A percentile compares a stretch with the other conserved stretches of the same genome.
Evolutionary conservation across 2,797 vertebrate species (phyloP).

Genomic region (Dromococcyx pavoninus): DNA sequence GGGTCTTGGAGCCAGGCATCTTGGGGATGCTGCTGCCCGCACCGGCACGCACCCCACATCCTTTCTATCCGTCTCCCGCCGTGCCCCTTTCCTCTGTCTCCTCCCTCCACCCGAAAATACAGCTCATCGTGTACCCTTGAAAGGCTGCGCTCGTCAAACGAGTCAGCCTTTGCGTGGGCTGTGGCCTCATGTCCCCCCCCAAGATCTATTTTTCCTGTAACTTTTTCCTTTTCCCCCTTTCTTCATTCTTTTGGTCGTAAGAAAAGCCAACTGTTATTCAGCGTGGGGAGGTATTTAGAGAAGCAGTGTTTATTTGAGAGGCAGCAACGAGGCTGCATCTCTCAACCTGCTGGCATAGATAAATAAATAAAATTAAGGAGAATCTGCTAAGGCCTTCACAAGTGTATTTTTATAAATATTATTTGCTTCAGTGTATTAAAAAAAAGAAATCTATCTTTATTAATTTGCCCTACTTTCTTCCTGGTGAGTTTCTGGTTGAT

Average conservation of each 20-base stretch:
- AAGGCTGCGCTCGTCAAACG: constrained; percentile 29
- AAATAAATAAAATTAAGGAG: not conserved
- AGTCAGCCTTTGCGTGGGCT: constrained; percentile 39
- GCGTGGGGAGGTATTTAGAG: not conserved
- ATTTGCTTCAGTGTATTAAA: constrained; percentile 9
- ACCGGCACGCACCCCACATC: not conserved
- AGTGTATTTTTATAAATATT: constrained; percentile 44
- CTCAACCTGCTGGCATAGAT: not conserved
- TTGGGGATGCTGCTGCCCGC: not conserved
- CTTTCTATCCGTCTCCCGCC: not conserved
- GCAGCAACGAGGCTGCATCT: constrained; percentile 15
- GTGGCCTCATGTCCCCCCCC: not conserved
- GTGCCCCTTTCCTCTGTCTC: not conserved
- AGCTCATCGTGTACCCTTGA: constrained; percentile 24
- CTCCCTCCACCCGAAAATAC: not conserved
- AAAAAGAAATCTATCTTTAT: not conserved
- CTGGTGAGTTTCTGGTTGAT: constrained; percentile 44
- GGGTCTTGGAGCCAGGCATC: not conserved
- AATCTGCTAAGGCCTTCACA: not conserved
- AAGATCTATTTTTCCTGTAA: constrained; percentile 55
- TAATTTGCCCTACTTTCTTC: constrained; percentile 71
- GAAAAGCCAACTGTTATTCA: not conserved
- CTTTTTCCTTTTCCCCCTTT: constrained; percentile 26
- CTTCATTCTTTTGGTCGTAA: not conserved
- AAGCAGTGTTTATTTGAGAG: constrained; percentile 15